Evolutionary conservation across 1,140 invertebrate genomes (phyloP).

Genomic region (Mya arenaria): DNA sequence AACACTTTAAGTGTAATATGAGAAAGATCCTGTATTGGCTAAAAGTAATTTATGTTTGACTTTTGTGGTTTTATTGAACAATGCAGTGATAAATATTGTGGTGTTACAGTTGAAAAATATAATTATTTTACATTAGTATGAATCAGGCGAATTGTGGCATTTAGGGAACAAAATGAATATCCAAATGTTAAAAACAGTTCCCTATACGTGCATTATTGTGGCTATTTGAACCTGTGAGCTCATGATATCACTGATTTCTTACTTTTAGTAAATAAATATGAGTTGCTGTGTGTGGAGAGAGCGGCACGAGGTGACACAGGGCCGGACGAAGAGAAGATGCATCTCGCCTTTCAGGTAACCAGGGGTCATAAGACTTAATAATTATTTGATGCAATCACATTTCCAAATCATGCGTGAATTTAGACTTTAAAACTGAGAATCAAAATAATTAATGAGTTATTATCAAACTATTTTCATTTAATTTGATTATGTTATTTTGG

Average conservation of each 20-base stretch:
- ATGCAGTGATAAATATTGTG: neutral
- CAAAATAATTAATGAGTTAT: no score
- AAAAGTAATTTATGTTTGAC: no score
- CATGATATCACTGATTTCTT: neutral
- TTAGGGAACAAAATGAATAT: no score
- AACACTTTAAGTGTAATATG: no score
- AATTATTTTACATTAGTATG: neutral
- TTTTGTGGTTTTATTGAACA: no score
- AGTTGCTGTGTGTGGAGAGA: constrained; percentile 72
- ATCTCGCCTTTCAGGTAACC: constrained; percentile 76
- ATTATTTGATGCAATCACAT: no score
- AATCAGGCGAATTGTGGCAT: neutral
- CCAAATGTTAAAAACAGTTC: neutral
- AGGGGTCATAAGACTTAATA: no score
- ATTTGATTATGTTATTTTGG: no score
- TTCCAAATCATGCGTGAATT: no score
- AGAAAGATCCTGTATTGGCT: no score
- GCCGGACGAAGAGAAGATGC: constrained; percentile 73
- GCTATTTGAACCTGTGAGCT: neutral
- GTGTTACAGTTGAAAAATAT: neutral
- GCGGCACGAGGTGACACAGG: constrained; percentile 48
- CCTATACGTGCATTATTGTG: neutral
- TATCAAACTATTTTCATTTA: no score
- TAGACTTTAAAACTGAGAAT: no score
- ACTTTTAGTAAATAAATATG: constrained; percentile 76